Conservation (phyloP, 2,797 vertebrate species). For the Pseudochaenichthys georgianus region DNA sequence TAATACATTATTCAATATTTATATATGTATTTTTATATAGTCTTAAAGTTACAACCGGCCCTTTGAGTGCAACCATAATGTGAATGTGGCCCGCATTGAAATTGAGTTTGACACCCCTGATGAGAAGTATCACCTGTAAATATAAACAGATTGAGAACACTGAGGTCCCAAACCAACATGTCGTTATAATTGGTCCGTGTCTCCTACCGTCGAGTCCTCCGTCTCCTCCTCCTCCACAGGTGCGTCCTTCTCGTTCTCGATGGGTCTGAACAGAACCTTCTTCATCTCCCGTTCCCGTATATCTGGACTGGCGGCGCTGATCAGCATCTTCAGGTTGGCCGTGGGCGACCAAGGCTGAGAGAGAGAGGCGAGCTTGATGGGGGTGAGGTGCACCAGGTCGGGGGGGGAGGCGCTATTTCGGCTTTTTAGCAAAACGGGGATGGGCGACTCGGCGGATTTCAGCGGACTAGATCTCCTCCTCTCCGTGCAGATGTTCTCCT, state of each 20-base stretch:
- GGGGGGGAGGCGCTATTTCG: conserved; percentile 83
- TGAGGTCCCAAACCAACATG: too few relatives aligned
- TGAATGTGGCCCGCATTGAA: too few relatives aligned
- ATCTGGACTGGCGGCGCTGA: conserved; percentile 94
- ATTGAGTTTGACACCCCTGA: too few relatives aligned
- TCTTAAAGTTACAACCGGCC: too few relatives aligned
- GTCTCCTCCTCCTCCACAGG: conserved; percentile 76
- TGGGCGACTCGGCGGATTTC: conserved; percentile 79
- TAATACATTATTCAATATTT: too few relatives aligned
- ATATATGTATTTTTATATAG: too few relatives aligned
- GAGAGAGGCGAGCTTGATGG: conserved; percentile 83
- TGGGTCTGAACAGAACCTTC: conserved; percentile 92
- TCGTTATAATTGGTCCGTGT: too few relatives aligned
- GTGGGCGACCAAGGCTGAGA: conserved; percentile 93
- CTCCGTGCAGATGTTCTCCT: conserved; percentile 94
- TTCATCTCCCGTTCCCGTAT: conserved; percentile 94
- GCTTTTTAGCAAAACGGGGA: conserved; percentile 77
- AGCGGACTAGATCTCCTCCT: conserved; percentile 86
- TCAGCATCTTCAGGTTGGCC: conserved; percentile 94
- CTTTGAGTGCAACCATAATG: too few relatives aligned
- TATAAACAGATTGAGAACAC: too few relatives aligned
- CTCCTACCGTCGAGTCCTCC: conserved; percentile 85
- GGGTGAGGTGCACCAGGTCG: conserved; percentile 89
- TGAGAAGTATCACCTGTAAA: too few relatives aligned
- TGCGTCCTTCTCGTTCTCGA: conserved; percentile 88